These are phyloP conservation scores for Pachyramphus minor DNA, from an alignment of 2,113 vertebrate genomes.

Conservation along the genomic window DNA sequence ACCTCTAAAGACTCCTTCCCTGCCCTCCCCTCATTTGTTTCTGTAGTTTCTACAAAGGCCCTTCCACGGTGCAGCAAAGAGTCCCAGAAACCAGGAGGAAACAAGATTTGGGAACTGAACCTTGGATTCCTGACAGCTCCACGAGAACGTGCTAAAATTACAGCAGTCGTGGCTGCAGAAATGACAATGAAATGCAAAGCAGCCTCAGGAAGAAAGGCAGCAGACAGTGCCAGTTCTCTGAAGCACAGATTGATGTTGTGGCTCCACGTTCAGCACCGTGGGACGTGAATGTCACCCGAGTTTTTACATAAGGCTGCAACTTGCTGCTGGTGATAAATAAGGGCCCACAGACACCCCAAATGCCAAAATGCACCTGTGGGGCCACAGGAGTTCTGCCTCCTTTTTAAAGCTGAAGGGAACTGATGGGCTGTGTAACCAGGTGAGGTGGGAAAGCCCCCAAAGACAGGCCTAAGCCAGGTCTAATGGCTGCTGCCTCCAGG, in stretches of 20 bases:
- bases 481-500: background rate
- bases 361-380: background rate
- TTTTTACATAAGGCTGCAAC: background rate
- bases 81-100: background rate
- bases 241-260: background rate
- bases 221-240: background rate
- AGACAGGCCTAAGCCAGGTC: background rate
- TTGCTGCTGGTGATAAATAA: background rate
- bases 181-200: background rate
- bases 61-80: accelerated
- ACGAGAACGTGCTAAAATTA: background rate
- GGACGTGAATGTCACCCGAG: background rate
- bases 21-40: accelerated
- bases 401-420: background rate
- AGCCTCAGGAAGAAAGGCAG: background rate
- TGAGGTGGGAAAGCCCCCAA: background rate
- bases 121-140: background rate
- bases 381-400: background rate
- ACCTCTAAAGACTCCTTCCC: background rate
- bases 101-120: background rate
- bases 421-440: background rate
- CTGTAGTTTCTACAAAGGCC: background rate
- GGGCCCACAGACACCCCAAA: accelerated
- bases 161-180: background rate
- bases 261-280: background rate